A percentile compares a stretch with the other conserved stretches of the same genome.
These are phyloP conservation scores for Eurytemora carolleeae DNA, from an alignment of 1,140 invertebrate species.

Conservation along the genomic window DNA sequence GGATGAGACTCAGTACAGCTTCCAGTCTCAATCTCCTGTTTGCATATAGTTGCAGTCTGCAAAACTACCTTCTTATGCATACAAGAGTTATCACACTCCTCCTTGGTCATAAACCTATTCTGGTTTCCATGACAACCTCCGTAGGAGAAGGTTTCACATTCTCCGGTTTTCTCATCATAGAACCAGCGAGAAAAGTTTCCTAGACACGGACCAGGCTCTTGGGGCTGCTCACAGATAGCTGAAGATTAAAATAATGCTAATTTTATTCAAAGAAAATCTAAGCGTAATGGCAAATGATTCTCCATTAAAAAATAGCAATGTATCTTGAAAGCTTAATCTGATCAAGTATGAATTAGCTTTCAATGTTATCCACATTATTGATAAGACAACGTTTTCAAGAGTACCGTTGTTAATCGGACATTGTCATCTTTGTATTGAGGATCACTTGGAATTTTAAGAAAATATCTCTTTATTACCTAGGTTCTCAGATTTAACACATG, in stretches of 20 bases:
- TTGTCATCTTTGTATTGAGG: too few relatives aligned
- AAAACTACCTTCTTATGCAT: conserved; percentile 6
- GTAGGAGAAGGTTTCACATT: conserved; percentile 53
- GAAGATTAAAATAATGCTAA: too few relatives aligned
- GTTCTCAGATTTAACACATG: conserved; percentile 31
- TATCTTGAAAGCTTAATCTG: neutral
- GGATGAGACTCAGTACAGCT: conserved; percentile 27
- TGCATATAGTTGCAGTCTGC: conserved; percentile 17
- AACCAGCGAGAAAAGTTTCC: conserved; percentile 62
- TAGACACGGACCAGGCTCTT: conserved; percentile 57
- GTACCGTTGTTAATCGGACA: too few relatives aligned
- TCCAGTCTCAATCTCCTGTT: conserved; percentile 23
- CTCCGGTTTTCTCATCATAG: conserved; percentile 47
- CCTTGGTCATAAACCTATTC: conserved; percentile 59
- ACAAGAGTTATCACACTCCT: conserved; percentile 62
- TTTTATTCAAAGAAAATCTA: too few relatives aligned
- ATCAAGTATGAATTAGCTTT: neutral
- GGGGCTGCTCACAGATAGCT: conserved; percentile 59
- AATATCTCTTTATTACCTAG: too few relatives aligned
- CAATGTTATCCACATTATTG: neutral
- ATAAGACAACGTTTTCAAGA: too few relatives aligned
- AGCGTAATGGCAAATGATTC: neutral
- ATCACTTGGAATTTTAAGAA: too few relatives aligned
- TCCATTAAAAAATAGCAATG: neutral
- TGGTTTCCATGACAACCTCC: conserved; percentile 48